A percentile compares a stretch with the other conserved stretches of the same genome.
Conservation (phyloP, 2,888 invertebrate species). For the Penaeus monodon region DNA sequence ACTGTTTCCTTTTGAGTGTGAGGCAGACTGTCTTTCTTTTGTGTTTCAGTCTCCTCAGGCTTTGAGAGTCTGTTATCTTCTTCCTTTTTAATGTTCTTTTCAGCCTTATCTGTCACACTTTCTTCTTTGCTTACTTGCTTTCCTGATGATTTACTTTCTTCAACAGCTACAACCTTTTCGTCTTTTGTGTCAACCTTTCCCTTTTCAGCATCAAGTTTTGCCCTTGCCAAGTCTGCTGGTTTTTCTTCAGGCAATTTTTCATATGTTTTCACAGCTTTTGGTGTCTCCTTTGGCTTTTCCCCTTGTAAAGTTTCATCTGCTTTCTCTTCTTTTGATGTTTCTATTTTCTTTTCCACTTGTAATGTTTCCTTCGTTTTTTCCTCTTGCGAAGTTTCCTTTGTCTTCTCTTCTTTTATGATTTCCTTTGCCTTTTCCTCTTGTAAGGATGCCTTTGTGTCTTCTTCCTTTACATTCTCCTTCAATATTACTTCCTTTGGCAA, state of each 20-base stretch:
- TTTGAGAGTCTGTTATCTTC: not conserved
- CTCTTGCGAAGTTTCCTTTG: too few species aligned
- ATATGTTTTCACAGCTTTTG: too few species aligned
- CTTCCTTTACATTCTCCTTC: constrained; percentile 17
- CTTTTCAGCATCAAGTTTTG: not conserved
- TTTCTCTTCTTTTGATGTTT: not conserved
- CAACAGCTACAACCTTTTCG: not conserved
- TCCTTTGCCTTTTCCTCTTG: not conserved
- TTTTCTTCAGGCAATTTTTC: too few species aligned
- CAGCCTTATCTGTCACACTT: not conserved
- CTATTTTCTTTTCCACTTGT: not conserved
- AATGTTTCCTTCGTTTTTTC: too few species aligned
- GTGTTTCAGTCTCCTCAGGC: not conserved
- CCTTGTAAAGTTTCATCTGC: too few species aligned
- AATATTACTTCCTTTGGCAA: not conserved
- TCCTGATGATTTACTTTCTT: not conserved
- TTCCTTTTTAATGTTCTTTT: too few species aligned
- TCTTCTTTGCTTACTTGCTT: not conserved
- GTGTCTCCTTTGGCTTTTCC: too few species aligned
- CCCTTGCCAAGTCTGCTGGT: too few species aligned
- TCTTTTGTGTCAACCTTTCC: not conserved
- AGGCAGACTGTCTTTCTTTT: not conserved
- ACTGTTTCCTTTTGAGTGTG: not conserved
- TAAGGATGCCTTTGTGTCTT: not conserved
- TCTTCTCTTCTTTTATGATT: not conserved